Conservation (phyloP, 2,113 vertebrate genomes). For the Mirounga angustirostris region DNA sequence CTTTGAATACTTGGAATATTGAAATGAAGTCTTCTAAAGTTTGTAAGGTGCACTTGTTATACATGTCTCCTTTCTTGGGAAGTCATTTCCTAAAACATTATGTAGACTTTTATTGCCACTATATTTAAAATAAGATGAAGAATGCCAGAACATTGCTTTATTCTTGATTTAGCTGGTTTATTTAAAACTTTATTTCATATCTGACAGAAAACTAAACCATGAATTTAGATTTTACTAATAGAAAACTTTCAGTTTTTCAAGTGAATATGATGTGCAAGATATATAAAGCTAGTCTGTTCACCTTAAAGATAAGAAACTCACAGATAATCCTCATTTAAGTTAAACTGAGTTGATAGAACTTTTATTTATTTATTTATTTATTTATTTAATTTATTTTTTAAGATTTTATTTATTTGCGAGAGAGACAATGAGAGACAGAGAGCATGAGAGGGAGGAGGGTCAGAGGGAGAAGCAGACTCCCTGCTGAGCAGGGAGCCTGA, state of each 20-base stretch:
- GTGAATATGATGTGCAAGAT: background rate
- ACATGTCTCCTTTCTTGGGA: background rate
- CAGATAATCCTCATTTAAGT: background rate
- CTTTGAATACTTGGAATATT: slow-evolving; percentile 27
- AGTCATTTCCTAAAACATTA: slow-evolving; percentile 25
- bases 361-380: no score
- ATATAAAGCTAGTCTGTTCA: background rate
- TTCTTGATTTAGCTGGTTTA: slow-evolving; percentile 12
- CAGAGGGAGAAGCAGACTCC: no score
- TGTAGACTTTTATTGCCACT: background rate
- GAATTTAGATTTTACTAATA: slow-evolving; percentile 55
- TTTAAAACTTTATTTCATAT: slow-evolving; percentile 13
- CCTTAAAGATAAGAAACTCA: slow-evolving; percentile 21
- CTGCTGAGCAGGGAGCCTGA: no score
- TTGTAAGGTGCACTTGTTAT: background rate
- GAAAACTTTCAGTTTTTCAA: slow-evolving; percentile 25
- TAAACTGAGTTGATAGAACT: slow-evolving; percentile 24
- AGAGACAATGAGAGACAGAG: no score
- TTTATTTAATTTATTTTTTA: no score
- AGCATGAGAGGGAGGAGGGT: no score
- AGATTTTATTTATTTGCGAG: no score
- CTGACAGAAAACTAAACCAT: background rate
- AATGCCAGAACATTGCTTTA: background rate
- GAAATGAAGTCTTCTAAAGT: background rate
- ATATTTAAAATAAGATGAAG: background rate